Conservation (phyloP, 2,888 invertebrate species). For the Aspidiotus rigidus region DNA sequence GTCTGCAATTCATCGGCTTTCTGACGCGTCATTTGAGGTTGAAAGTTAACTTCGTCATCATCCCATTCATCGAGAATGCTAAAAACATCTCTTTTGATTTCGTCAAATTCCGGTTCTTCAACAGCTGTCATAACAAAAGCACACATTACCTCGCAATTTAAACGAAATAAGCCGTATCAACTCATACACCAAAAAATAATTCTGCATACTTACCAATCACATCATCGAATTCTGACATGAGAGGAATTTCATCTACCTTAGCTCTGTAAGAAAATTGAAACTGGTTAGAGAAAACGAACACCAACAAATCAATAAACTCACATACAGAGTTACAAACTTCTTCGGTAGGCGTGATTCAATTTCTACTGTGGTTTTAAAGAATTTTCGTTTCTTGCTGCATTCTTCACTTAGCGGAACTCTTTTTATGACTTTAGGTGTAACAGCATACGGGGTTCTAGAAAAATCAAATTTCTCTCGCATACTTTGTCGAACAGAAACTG, state of each 20-base stretch:
- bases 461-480: conserved; percentile 28
- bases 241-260: background rate
- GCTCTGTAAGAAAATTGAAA: conserved; percentile 6
- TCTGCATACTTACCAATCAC: conserved; percentile 3
- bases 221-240: conserved; percentile 9
- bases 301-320: background rate
- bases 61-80: conserved; percentile 14
- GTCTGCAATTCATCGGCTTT: conserved; percentile 4
- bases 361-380: conserved; percentile 26
- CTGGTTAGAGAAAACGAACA: background rate
- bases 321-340: conserved; percentile 9
- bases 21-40: conserved; percentile 18
- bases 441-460: conserved; percentile 19
- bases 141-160: background rate
- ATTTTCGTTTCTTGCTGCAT: conserved; percentile 21
- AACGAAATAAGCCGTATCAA: too few species aligned
- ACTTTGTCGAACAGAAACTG: background rate
- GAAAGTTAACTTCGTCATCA: conserved; percentile 20
- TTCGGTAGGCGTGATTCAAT: background rate
- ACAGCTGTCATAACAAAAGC: background rate
- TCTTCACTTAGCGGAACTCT: conserved; percentile 17
- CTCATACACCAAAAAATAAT: background rate
- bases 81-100: conserved; percentile 16
- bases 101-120: conserved; percentile 13
- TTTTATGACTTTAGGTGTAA: background rate